Evolutionary conservation across 2,113 vertebrate genomes (phyloP).

Genomic region (Ibidorhyncha struthersii): DNA sequence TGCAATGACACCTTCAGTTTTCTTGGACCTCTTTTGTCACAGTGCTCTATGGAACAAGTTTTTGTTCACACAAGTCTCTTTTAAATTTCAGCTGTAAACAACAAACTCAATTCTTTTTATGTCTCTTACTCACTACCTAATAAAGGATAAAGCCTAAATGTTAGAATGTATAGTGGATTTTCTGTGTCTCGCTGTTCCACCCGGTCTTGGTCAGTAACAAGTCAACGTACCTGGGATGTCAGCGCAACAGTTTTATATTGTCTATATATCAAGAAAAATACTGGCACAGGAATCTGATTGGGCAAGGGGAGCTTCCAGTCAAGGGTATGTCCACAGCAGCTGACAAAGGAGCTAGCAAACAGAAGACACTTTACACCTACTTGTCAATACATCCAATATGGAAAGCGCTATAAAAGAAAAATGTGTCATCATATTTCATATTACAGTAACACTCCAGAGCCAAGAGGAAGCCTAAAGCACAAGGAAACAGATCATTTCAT

Average conservation of each 20-base stretch:
- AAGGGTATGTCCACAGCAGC: neutral
- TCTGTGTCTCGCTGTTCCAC: conserved; percentile 69
- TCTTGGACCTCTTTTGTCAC: conserved; percentile 75
- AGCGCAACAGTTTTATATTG: neutral
- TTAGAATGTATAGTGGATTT: conserved; percentile 71
- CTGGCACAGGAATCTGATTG: neutral
- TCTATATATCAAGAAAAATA: conserved; percentile 10
- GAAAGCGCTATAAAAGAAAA: neutral
- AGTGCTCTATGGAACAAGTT: conserved; percentile 74
- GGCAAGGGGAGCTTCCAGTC: neutral
- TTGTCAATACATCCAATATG: neutral
- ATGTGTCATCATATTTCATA: conserved; percentile 14
- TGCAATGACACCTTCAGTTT: conserved; percentile 67
- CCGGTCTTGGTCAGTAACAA: neutral
- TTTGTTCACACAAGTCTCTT: conserved; percentile 74
- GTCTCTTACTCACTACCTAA: conserved; percentile 84
- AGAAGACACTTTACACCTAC: neutral
- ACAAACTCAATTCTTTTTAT: conserved; percentile 70
- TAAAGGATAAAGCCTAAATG: conserved; percentile 84
- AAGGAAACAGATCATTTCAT: conserved; percentile 7
- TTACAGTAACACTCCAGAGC: conserved; percentile 7
- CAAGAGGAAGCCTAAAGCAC: conserved; percentile 24
- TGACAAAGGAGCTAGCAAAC: neutral
- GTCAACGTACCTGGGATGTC: neutral
- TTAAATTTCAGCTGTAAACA: conserved; percentile 78